A percentile compares a stretch with the other conserved stretches of the same genome.
phyloP scores from a whole-genome alignment of 2,888 invertebrate genomes.

The Mythimna lalbum region DNA sequence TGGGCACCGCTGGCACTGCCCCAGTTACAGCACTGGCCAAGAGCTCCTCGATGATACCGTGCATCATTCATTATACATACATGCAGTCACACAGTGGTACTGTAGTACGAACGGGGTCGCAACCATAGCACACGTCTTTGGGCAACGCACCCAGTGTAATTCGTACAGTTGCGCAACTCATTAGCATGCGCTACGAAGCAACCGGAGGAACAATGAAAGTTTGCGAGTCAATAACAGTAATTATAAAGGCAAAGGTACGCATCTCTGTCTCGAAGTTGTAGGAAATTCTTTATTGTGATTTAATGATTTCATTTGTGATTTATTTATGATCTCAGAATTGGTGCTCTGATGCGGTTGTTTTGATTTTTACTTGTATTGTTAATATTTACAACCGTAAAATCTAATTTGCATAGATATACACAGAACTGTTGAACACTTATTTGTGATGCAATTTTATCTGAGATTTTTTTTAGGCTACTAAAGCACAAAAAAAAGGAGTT shows the following conservation, averaged over 20 bases:
- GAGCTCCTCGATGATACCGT: not conserved
- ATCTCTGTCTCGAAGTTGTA: constrained; percentile 15
- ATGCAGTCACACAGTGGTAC: constrained; percentile 44
- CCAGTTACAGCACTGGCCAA: too few relatives aligned
- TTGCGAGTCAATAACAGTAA: constrained; percentile 39
- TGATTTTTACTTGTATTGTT: not conserved
- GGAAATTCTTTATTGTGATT: constrained; percentile 17
- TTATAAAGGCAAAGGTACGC: constrained; percentile 40
- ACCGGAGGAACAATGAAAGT: constrained; percentile 45
- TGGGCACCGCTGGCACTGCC: too few relatives aligned
- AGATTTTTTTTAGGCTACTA: not conserved
- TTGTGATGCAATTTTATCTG: not conserved
- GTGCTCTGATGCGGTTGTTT: not conserved
- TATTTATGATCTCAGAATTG: constrained; percentile 3
- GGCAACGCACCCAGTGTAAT: constrained; percentile 70
- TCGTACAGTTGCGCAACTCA: constrained; percentile 71
- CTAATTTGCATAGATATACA: not conserved
- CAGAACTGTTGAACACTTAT: not conserved
- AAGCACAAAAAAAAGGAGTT: not conserved
- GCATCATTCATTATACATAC: constrained; percentile 61
- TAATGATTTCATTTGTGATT: not conserved
- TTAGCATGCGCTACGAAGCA: constrained; percentile 62
- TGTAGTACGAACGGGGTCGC: constrained; percentile 74
- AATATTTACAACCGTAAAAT: not conserved
- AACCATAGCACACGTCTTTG: constrained; percentile 71